Conservation (phyloP, 37 sponge, comb jelly and placozoan species). For the Diacarnus erythraeanus region DNA sequence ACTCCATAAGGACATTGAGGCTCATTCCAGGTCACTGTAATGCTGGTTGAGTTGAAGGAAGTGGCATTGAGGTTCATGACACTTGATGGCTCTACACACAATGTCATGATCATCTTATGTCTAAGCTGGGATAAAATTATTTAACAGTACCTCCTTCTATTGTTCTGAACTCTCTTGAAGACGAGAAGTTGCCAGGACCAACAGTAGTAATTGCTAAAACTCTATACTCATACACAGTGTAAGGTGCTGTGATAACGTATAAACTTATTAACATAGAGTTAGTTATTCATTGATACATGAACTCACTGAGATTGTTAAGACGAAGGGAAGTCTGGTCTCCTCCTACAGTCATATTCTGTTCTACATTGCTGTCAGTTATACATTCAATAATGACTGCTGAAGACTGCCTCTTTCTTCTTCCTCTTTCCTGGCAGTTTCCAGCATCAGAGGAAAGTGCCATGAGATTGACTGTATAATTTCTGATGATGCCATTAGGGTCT, state of each 20-base stretch:
- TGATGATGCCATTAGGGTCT: constrained; percentile 33
- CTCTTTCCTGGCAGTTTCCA: background rate
- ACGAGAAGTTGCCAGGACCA: constrained; percentile 29
- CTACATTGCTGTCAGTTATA: constrained; percentile 15
- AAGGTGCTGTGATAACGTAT: constrained; percentile 17
- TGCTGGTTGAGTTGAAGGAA: constrained; percentile 9
- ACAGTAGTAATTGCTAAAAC: constrained; percentile 23
- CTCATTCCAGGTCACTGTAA: constrained; percentile 26
- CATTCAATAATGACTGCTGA: background rate
- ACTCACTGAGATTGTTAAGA: constrained; percentile 36
- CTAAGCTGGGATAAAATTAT: background rate
- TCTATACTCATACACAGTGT: constrained; percentile 30
- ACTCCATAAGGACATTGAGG: constrained; percentile 54
- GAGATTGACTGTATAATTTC: constrained; percentile 13
- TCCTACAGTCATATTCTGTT: constrained; percentile 6
- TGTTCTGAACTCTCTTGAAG: constrained; percentile 15
- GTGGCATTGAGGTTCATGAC: constrained; percentile 7
- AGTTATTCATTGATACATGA: too few relatives aligned
- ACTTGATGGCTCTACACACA: constrained; percentile 22
- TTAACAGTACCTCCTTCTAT: constrained; percentile 17
- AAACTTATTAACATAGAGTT: too few relatives aligned
- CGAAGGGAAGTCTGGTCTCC: constrained; percentile 18
- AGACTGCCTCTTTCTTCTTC: constrained; percentile 22
- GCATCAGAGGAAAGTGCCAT: constrained; percentile 7
- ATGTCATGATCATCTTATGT: background rate